Evolutionary conservation across 2,888 invertebrate genomes (phyloP).

Genomic region (Cephus rjabovi): DNA sequence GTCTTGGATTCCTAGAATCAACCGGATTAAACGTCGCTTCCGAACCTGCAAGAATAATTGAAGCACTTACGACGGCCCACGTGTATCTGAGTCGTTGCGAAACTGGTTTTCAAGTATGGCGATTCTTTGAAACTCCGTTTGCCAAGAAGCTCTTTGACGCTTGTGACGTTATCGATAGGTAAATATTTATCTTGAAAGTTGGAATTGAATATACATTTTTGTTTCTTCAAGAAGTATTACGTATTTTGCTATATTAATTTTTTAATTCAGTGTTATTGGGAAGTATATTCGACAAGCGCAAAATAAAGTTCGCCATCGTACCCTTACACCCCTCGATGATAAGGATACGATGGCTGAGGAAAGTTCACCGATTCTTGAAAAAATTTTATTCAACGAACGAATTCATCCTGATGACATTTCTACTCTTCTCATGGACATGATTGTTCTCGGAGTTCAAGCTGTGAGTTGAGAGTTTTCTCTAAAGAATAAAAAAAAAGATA

Average conservation of each 20-base stretch:
- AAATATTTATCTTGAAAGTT: slow-evolving; percentile 22
- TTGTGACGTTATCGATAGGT: slow-evolving; percentile 75
- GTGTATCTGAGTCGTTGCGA: slow-evolving; percentile 74
- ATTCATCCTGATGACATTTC: slow-evolving; percentile 73
- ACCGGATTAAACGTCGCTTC: slow-evolving; percentile 67
- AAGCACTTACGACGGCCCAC: slow-evolving; percentile 71
- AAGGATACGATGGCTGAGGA: slow-evolving; percentile 25
- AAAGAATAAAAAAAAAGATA: not conserved
- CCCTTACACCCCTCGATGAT: slow-evolving; percentile 31
- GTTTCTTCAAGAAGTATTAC: not conserved
- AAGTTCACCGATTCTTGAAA: slow-evolving; percentile 68
- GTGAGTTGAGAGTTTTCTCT: slow-evolving; percentile 55
- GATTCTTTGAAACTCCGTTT: slow-evolving; percentile 72
- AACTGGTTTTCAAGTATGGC: slow-evolving; percentile 75
- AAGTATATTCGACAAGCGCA: slow-evolving; percentile 70
- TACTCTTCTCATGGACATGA: slow-evolving; percentile 75
- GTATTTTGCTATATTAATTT: not conserved
- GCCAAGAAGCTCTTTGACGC: slow-evolving; percentile 72
- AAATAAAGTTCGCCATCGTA: slow-evolving; percentile 53
- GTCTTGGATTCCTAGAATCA: slow-evolving; percentile 74
- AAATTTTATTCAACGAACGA: slow-evolving; percentile 70
- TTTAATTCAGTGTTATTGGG: slow-evolving; percentile 69
- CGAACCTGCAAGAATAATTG: slow-evolving; percentile 72
- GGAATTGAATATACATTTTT: not conserved
- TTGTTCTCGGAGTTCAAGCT: slow-evolving; percentile 76